Conservation (phyloP, 1,140 invertebrate species). For the Brachionus koreanus region DNA sequence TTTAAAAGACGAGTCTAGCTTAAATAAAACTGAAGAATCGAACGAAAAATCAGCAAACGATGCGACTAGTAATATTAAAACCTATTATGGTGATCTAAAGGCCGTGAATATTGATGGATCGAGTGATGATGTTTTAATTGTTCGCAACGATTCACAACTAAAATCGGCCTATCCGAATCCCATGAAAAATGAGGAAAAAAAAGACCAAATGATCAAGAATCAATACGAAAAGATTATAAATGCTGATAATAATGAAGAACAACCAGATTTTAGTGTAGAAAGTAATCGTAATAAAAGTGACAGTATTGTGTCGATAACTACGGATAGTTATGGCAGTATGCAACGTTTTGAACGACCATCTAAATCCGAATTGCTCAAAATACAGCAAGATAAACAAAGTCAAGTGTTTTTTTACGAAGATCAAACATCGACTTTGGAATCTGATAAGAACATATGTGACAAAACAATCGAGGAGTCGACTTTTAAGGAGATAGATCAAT, state of each 20-base stretch:
- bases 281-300: conserved; percentile 17
- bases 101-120: not conserved
- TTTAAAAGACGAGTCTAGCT: conserved; percentile 18
- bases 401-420: conserved; percentile 8
- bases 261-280: not conserved
- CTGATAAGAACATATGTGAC: not conserved
- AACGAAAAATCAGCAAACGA: not conserved
- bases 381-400: not conserved
- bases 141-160: not conserved
- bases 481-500: not conserved
- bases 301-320: not conserved
- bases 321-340: conserved; percentile 28
- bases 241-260: not conserved
- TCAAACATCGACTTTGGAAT: not conserved
- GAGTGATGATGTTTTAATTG: not conserved
- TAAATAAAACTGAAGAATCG: not conserved
- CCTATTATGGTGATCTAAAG: conserved; percentile 5
- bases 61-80: not conserved
- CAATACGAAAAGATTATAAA: conserved; percentile 21
- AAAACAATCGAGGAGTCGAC: conserved; percentile 8
- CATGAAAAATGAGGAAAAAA: not conserved
- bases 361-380: not conserved
- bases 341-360: conserved; percentile 27
- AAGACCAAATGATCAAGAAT: not conserved
- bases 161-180: not conserved